Evolutionary conservation across 2,888 invertebrate genomes (phyloP).

Genomic region (Spisula solida): DNA sequence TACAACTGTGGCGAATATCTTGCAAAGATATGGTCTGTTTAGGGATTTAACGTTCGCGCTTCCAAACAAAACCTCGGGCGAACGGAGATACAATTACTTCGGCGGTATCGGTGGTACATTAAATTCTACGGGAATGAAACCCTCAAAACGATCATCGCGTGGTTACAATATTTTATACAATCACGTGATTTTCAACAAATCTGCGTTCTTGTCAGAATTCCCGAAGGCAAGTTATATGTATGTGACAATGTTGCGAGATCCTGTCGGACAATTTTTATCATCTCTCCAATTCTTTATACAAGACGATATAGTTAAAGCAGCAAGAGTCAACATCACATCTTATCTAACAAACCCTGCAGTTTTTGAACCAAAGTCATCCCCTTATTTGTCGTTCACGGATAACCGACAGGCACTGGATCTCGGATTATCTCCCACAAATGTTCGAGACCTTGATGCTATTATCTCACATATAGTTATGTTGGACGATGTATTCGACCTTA

Average conservation of each 20-base stretch:
- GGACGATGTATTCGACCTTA: constrained; percentile 78
- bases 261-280: constrained; percentile 74
- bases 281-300: constrained; percentile 72
- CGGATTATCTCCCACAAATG: constrained; percentile 71
- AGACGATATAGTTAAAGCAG: constrained; percentile 49
- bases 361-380: constrained; percentile 69
- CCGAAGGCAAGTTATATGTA: constrained; percentile 62
- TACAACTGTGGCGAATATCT: constrained; percentile 80
- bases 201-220: constrained; percentile 68
- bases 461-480: constrained; percentile 73
- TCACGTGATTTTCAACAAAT: constrained; percentile 78
- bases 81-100: constrained; percentile 72
- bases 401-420: constrained; percentile 81
- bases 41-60: constrained; percentile 77
- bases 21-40: constrained; percentile 75
- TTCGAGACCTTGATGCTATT: constrained; percentile 55
- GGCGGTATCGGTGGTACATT: constrained; percentile 69
- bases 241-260: constrained; percentile 75
- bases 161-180: constrained; percentile 78
- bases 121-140: constrained; percentile 39
- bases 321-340: constrained; percentile 59
- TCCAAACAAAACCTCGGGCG: constrained; percentile 71
- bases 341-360: constrained; percentile 73
- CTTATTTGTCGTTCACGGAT: constrained; percentile 73
- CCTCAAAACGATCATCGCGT: constrained; percentile 52